Evolutionary conservation across 2,888 invertebrate genomes (phyloP).

Genomic region (Byasa hedistus): DNA sequence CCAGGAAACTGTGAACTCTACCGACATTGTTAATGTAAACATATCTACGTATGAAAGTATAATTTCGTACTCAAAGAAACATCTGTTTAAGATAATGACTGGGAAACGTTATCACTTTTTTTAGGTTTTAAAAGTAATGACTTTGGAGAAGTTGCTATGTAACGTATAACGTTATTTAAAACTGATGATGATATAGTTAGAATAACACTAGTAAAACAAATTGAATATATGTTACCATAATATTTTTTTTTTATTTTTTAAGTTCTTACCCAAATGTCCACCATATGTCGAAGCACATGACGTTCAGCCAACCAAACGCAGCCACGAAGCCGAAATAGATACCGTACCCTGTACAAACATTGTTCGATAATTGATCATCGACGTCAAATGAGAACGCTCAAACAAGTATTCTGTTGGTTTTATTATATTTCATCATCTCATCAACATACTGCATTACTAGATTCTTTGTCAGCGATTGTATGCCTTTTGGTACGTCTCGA

Average conservation of each 20-base stretch:
- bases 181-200: too few species aligned
- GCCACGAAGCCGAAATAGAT: slow-evolving; percentile 85
- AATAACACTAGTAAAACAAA: too few species aligned
- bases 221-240: too few species aligned
- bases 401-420: slow-evolving; percentile 39
- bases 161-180: neutral
- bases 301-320: slow-evolving; percentile 87
- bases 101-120: neutral
- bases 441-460: slow-evolving; percentile 22
- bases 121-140: neutral
- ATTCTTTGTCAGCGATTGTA: slow-evolving; percentile 24
- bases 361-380: slow-evolving; percentile 35
- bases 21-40: slow-evolving; percentile 37
- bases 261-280: slow-evolving; percentile 87
- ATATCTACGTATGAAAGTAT: slow-evolving; percentile 34
- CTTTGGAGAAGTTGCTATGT: neutral
- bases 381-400: slow-evolving; percentile 34
- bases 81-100: slow-evolving; percentile 26
- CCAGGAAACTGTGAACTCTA: slow-evolving; percentile 37
- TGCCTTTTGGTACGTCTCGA: too few species aligned
- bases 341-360: slow-evolving; percentile 81
- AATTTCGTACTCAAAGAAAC: slow-evolving; percentile 37
- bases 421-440: slow-evolving; percentile 34
- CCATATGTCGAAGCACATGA: slow-evolving; percentile 91
- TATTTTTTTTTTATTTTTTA: slow-evolving; percentile 33